phyloP scores from a whole-genome alignment of 2,888 invertebrate species.

The Girardia tigrina region DNA sequence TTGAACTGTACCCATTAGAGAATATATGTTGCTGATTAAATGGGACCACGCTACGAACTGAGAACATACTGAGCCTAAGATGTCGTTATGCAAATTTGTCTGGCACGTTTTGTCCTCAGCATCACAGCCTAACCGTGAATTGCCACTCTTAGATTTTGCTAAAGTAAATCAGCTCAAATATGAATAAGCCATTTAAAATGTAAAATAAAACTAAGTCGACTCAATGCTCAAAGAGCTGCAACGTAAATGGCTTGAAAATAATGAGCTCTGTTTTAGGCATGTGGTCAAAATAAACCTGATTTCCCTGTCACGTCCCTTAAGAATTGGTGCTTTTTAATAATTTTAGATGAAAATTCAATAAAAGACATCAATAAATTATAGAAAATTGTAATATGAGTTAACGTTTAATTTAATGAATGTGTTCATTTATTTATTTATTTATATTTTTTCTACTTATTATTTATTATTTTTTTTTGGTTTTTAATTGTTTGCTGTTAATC shows the following conservation, averaged over 20 bases:
- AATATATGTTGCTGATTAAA: constrained; percentile 23
- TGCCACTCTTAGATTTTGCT: constrained; percentile 18
- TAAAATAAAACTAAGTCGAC: constrained; percentile 23
- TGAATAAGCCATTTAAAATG: constrained; percentile 19
- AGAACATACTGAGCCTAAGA: constrained; percentile 17
- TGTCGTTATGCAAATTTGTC: constrained; percentile 23
- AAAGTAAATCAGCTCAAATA: constrained; percentile 23
- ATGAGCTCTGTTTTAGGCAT: constrained; percentile 23
- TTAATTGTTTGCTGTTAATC: too few species aligned
- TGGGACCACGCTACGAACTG: constrained; percentile 10
- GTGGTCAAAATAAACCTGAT: constrained; percentile 23
- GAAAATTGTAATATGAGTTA: constrained; percentile 20
- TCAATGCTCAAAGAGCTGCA: constrained; percentile 13
- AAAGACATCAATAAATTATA: constrained; percentile 20
- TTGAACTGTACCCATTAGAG: constrained; percentile 18
- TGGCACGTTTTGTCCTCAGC: constrained; percentile 23
- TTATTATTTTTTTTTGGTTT: too few species aligned
- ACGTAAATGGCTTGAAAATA: constrained; percentile 14
- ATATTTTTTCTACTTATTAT: too few species aligned
- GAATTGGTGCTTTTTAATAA: constrained; percentile 23
- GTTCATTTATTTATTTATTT: constrained; percentile 6
- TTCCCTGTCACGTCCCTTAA: constrained; percentile 18
- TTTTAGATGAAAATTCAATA: constrained; percentile 19
- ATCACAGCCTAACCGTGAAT: constrained; percentile 23
- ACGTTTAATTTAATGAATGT: constrained; percentile 16